Evolutionary conservation across 2,113 vertebrate species (phyloP).

Genomic region (Ornithorhynchus anatinus): DNA sequence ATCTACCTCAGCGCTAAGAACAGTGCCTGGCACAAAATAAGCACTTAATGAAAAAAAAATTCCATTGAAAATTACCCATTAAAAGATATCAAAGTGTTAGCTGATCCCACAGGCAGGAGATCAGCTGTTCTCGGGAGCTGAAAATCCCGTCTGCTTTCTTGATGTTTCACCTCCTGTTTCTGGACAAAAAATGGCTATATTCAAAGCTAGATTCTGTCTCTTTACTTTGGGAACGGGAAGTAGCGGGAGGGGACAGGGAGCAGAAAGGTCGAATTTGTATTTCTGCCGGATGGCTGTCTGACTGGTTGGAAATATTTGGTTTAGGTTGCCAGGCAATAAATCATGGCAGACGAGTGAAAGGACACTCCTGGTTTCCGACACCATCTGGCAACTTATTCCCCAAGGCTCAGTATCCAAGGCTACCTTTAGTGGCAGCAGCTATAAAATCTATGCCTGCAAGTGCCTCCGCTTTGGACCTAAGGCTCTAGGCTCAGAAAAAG

Average conservation of each 20-base stretch:
- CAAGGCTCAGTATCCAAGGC: background rate
- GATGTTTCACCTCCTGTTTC: background rate
- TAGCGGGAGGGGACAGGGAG: background rate
- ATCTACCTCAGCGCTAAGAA: too few relatives aligned
- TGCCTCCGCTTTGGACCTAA: slow-evolving; percentile 7
- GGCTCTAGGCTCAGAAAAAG: slow-evolving; percentile 14
- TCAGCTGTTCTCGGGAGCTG: too few relatives aligned
- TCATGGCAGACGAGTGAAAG: background rate
- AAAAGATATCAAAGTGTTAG: too few relatives aligned
- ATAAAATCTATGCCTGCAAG: background rate
- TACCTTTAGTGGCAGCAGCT: background rate
- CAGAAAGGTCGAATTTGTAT: background rate
- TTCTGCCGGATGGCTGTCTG: background rate
- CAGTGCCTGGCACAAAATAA: too few relatives aligned
- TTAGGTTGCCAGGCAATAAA: background rate
- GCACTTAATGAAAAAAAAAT: too few relatives aligned
- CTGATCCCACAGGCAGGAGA: too few relatives aligned
- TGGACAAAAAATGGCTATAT: background rate
- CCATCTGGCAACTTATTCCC: background rate
- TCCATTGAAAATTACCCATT: too few relatives aligned
- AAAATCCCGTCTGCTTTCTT: background rate
- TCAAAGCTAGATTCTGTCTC: background rate
- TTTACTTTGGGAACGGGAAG: background rate
- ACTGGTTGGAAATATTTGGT: background rate
- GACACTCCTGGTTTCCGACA: background rate